These are phyloP conservation scores for Cygnus olor DNA, from an alignment of 2,797 vertebrate genomes.

Conservation along the genomic window DNA sequence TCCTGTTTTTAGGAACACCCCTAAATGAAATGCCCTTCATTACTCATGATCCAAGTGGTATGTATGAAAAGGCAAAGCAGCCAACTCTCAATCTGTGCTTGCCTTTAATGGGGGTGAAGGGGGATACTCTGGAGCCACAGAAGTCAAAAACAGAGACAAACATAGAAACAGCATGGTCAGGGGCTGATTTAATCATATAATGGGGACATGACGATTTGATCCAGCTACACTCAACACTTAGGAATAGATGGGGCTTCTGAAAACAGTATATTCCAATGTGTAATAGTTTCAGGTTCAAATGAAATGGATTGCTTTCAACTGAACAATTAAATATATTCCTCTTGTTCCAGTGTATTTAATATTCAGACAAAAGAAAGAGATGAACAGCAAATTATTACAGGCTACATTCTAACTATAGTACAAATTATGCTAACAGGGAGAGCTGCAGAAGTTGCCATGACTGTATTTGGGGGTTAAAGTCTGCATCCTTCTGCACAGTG, in stretches of 20 bases:
- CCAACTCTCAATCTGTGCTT: constrained; percentile 48
- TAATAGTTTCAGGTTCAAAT: not conserved
- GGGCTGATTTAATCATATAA: constrained; percentile 53
- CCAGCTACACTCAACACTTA: constrained; percentile 3
- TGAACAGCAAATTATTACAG: not conserved
- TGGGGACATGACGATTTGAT: constrained; percentile 42
- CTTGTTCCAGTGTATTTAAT: not conserved
- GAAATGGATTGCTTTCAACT: not conserved
- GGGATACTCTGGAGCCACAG: constrained; percentile 35
- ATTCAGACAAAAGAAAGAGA: not conserved
- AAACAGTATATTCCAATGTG: constrained; percentile 1
- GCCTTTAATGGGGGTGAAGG: constrained; percentile 57
- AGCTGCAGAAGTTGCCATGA: not conserved
- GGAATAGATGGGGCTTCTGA: constrained; percentile 30
- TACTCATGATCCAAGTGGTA: constrained; percentile 58
- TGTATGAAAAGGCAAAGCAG: constrained; percentile 39
- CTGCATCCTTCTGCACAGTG: not conserved
- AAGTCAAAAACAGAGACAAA: constrained; percentile 66
- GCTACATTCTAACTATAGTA: not conserved
- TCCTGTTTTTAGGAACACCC: constrained; percentile 54
- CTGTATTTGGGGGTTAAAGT: not conserved
- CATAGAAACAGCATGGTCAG: constrained; percentile 62
- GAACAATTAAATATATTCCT: not conserved
- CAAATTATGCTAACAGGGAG: not conserved
- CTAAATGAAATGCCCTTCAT: constrained; percentile 65